Base-by-base conservation (phyloP, 2,888 invertebrate genomes). In the Zaprionus obscuricornis region DNA sequence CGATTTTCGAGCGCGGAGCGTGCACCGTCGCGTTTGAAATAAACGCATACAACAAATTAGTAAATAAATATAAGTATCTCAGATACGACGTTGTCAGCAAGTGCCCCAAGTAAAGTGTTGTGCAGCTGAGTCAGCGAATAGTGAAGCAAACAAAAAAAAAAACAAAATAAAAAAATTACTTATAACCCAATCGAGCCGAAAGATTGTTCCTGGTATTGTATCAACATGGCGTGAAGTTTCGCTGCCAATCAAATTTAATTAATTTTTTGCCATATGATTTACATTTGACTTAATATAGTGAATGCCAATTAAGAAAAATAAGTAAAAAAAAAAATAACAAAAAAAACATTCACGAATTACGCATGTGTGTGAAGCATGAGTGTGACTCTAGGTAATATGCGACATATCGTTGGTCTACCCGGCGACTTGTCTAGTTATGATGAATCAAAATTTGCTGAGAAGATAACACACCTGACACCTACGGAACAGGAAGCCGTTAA, bases 401-500 rank as follows among this genome's bases (percentile, higher is more conserved):
- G 11, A 13, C 13, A 50, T 17, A 47, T 59, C 33, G 45, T 27
- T 46, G 37, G 17, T 31, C 36, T 57, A n/a, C 59, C 73, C 39
- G 55, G 46, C 33, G 40, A 64, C 36, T 31, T 64, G 34, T 18
- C 56, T 1, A 58, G 45, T 20, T 77, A 84, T 47, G 83, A 86
- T 84, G 86, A 84, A 62, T 76, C 76, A 59, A 75, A 75, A 39
- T 74, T 87, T 74, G 74, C 64, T 22, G 78, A 85, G 27, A 87
- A 86, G 79, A 77, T 88, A 71, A 77, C 79, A 64, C 74, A 82
- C 73, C 59, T 88, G 59, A 76, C 76, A 58, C 88, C 88, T 24
- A 72, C 75, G 40, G 88, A 88, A 66, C 88, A 88, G 81, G 86
- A 86, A 75, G 88, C 88, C 37, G 87, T 88, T 20, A 82, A 83